These are phyloP conservation scores for Orthonyx spaldingii DNA, from an alignment of 2,113 vertebrate genomes.

Conservation along the genomic window DNA sequence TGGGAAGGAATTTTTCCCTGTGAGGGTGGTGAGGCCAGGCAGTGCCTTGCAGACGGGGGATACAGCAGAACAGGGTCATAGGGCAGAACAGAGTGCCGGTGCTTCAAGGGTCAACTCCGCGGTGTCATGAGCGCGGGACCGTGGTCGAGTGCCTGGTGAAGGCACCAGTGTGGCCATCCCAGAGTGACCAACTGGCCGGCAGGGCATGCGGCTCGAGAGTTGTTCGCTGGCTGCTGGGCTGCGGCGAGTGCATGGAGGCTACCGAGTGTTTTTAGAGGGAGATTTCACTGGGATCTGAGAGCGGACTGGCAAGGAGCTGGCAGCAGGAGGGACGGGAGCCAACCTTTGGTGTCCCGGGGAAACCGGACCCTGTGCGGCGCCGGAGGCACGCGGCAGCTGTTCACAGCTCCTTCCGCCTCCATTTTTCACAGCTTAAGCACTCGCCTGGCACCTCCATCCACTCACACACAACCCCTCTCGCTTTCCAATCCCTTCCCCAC, in stretches of 20 bases:
- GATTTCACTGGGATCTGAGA: accelerated
- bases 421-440: constrained; percentile 46
- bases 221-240: background rate
- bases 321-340: background rate
- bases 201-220: accelerated
- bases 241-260: accelerated
- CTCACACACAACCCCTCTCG: background rate
- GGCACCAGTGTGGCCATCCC: background rate
- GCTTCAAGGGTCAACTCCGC: accelerated
- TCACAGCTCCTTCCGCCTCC: constrained; percentile 26
- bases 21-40: background rate
- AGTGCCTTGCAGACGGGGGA: accelerated
- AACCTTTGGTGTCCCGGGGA: background rate
- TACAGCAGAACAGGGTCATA: accelerated
- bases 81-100: accelerated
- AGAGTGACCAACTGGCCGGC: accelerated
- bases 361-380: background rate
- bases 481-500: background rate
- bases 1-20: background rate
- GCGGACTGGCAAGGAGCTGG: background rate
- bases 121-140: accelerated
- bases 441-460: background rate
- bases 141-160: accelerated
- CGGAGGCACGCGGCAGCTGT: background rate
- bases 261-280: accelerated